These are phyloP conservation scores for Sylvia borin DNA, from an alignment of 2,797 vertebrate species.

Conservation along the genomic window DNA sequence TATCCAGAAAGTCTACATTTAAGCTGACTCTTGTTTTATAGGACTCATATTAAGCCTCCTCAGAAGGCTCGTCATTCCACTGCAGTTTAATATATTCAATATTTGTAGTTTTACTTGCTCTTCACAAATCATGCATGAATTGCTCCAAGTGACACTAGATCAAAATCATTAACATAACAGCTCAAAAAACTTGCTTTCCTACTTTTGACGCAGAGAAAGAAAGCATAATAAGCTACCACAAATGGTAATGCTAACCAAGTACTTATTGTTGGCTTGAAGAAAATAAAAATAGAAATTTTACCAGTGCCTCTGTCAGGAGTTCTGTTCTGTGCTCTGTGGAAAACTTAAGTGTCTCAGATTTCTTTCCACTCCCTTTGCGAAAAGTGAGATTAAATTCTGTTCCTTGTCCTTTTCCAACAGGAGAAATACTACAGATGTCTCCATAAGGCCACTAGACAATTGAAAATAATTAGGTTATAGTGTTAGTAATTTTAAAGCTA, in stretches of 20 bases:
- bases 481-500: not conserved
- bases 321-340: conserved; percentile 98
- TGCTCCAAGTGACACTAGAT: not conserved
- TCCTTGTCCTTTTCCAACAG: conserved; percentile 97
- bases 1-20: not conserved
- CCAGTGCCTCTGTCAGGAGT: conserved; percentile 97
- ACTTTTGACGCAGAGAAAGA: not conserved
- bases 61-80: not conserved
- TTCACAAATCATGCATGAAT: not conserved
- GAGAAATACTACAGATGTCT: conserved; percentile 94
- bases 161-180: not conserved
- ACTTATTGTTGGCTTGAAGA: not conserved
- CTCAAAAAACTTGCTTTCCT: not conserved
- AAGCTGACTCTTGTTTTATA: not conserved
- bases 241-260: not conserved
- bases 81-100: not conserved
- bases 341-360: conserved; percentile 98
- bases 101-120: not conserved
- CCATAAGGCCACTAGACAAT: conserved; percentile 95
- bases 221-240: not conserved
- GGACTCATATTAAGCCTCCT: not conserved
- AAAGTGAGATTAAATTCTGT: conserved; percentile 98
- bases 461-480: not conserved
- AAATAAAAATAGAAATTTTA: conserved; percentile 71
- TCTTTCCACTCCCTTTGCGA: conserved; percentile 95